A percentile compares a stretch with the other conserved stretches of the same genome.
Evolutionary conservation across 2,888 invertebrate genomes (phyloP).

Genomic region (Acrobasis suavella): DNA sequence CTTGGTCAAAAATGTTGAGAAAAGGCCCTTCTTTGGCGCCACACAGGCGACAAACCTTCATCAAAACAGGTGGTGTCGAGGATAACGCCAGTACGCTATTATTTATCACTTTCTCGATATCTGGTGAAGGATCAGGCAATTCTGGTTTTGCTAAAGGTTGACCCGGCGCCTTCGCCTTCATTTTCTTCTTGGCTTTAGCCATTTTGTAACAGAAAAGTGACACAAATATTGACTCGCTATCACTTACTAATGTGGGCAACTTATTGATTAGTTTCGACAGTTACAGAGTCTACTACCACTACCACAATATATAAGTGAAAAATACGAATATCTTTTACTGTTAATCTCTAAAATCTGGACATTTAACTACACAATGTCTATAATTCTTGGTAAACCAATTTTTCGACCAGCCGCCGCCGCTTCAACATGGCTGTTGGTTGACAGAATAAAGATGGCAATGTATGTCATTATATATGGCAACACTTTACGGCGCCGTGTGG

Average conservation of each 20-base stretch:
- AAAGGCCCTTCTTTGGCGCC: conserved; percentile 76
- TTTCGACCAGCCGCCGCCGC: too few species aligned
- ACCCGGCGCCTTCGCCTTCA: conserved; percentile 8
- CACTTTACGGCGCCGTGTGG: too few species aligned
- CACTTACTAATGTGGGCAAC: neutral
- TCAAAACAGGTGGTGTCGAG: conserved; percentile 45
- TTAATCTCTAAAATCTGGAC: neutral
- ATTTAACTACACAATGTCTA: neutral
- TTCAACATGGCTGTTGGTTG: too few species aligned
- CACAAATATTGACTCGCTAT: conserved; percentile 23
- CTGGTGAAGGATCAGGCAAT: neutral
- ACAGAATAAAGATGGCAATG: too few species aligned
- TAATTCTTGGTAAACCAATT: too few species aligned
- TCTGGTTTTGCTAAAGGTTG: conserved; percentile 23
- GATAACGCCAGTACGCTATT: conserved; percentile 49
- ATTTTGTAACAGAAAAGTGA: conserved; percentile 16
- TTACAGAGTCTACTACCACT: neutral
- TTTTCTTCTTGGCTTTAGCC: conserved; percentile 21
- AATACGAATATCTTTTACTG: neutral
- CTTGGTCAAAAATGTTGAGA: conserved; percentile 72
- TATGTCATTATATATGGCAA: too few species aligned
- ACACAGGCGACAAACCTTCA: conserved; percentile 73
- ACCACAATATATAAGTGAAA: neutral
- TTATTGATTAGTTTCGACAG: neutral
- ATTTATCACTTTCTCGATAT: conserved; percentile 9